Conservation (phyloP, 2,797 vertebrate genomes). For the Sternotherus odoratus region DNA sequence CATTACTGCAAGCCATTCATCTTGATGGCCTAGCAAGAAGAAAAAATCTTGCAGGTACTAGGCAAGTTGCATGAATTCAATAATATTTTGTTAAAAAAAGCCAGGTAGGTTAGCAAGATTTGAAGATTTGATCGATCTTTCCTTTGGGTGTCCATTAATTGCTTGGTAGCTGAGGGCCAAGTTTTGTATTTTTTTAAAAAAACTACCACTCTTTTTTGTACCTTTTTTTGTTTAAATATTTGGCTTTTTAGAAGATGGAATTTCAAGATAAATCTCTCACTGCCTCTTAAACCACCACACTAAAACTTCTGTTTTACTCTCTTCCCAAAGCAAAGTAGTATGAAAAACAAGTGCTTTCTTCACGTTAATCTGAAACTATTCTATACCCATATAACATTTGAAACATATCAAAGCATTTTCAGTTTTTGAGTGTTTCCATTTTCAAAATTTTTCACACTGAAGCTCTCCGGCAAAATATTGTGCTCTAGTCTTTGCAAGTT, state of each 20-base stretch:
- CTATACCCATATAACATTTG: constrained; percentile 65
- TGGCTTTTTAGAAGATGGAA: constrained; percentile 12
- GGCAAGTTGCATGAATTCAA: background rate
- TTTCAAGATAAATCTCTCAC: constrained; percentile 14
- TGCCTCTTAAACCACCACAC: constrained; percentile 20
- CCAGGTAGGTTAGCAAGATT: background rate
- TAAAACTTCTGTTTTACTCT: constrained; percentile 43
- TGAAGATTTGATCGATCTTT: background rate
- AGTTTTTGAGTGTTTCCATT: constrained; percentile 53
- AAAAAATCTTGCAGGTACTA: constrained; percentile 10
- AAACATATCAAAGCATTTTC: constrained; percentile 70
- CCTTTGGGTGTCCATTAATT: constrained; percentile 22
- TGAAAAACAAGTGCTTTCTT: constrained; percentile 69
- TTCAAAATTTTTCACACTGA: constrained; percentile 64
- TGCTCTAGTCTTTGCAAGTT: constrained; percentile 16
- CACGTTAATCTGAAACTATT: constrained; percentile 73
- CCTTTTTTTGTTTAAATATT: background rate
- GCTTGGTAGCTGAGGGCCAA: constrained; percentile 14
- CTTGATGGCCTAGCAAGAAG: constrained; percentile 52
- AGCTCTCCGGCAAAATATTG: constrained; percentile 20
- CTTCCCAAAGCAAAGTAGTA: constrained; percentile 12
- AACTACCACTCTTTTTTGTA: constrained; percentile 25
- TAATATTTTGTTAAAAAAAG: constrained; percentile 2
- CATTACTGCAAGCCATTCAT: constrained; percentile 52
- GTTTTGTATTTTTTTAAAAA: constrained; percentile 12